phyloP scores from a whole-genome alignment of 2,113 vertebrate genomes.

The Gobiocypris rarus region DNA sequence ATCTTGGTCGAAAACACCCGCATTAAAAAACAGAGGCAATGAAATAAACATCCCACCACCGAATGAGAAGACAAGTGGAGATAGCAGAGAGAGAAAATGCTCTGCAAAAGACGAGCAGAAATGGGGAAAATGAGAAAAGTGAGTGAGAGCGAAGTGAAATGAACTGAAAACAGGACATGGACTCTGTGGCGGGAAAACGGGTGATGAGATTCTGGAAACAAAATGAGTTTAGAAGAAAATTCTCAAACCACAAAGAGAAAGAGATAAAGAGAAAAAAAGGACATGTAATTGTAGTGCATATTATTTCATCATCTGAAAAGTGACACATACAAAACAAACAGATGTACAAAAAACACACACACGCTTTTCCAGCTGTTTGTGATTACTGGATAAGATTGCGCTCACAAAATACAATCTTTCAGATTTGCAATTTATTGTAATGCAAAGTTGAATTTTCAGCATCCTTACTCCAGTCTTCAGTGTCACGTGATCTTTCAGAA shows the following conservation, averaged over 20 bases:
- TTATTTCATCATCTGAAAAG: too few species aligned
- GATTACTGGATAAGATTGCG: not conserved
- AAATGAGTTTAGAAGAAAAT: not conserved
- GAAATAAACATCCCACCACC: conserved; percentile 58
- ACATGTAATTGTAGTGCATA: not conserved
- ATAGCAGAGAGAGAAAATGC: conserved; percentile 3
- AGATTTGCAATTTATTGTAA: not conserved
- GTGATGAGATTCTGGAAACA: conserved; percentile 2
- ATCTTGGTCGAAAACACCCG: conserved; percentile 47
- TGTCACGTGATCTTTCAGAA: too few species aligned
- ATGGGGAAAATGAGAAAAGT: not conserved
- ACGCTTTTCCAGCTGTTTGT: not conserved
- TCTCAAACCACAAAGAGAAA: not conserved
- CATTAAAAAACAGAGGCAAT: conserved; percentile 58
- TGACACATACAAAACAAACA: not conserved
- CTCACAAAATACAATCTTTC: not conserved
- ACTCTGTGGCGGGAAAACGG: not conserved
- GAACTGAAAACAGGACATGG: not conserved
- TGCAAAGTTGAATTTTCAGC: too few species aligned
- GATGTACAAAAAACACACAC: not conserved
- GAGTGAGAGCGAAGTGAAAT: conserved; percentile 6
- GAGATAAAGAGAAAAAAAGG: not conserved
- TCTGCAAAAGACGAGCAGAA: not conserved
- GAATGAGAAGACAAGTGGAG: not conserved
- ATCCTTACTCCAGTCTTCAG: too few species aligned